Percentiles rank a stretch among this genome's conserved stretches.
phyloP scores from a whole-genome alignment of 1,140 invertebrate species.

The Lucilia cuprina region DNA sequence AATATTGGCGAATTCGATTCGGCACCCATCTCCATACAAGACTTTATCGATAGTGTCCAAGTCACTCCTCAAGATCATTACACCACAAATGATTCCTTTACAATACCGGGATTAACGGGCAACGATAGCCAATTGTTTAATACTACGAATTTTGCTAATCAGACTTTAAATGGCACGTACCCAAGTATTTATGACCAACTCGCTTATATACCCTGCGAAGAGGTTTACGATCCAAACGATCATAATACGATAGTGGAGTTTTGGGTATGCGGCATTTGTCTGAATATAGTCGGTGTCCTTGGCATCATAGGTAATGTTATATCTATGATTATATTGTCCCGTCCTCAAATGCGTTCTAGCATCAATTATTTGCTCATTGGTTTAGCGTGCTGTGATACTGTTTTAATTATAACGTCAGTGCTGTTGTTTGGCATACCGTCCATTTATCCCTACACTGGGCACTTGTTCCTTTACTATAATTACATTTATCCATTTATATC shows the following conservation, averaged over 20 bases:
- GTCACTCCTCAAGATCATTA: not conserved
- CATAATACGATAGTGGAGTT: slow-evolving; percentile 71
- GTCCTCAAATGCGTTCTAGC: slow-evolving; percentile 92
- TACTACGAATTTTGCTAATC: not conserved
- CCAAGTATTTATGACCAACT: slow-evolving; percentile 1
- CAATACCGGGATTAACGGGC: not conserved
- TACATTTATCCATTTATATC: slow-evolving; percentile 82
- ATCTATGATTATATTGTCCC: slow-evolving; percentile 87
- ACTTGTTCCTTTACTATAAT: slow-evolving; percentile 80
- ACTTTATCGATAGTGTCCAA: slow-evolving; percentile 36
- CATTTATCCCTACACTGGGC: slow-evolving; percentile 80
- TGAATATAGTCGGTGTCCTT: slow-evolving; percentile 81
- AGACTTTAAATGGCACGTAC: not conserved
- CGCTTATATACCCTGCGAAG: slow-evolving; percentile 41
- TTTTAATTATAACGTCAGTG: slow-evolving; percentile 85
- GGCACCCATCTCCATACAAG: slow-evolving; percentile 34
- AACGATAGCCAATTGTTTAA: not conserved
- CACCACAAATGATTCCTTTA: not conserved
- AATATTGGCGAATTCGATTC: slow-evolving; percentile 33
- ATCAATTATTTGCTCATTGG: slow-evolving; percentile 93
- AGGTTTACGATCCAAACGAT: slow-evolving; percentile 48
- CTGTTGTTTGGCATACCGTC: slow-evolving; percentile 86
- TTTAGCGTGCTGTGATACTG: slow-evolving; percentile 88
- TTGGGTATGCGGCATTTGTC: slow-evolving; percentile 81
- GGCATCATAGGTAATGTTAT: slow-evolving; percentile 90